These are phyloP conservation scores for Diphyllodes magnificus DNA, from an alignment of 2,113 vertebrate genomes.

Conservation along the genomic window DNA sequence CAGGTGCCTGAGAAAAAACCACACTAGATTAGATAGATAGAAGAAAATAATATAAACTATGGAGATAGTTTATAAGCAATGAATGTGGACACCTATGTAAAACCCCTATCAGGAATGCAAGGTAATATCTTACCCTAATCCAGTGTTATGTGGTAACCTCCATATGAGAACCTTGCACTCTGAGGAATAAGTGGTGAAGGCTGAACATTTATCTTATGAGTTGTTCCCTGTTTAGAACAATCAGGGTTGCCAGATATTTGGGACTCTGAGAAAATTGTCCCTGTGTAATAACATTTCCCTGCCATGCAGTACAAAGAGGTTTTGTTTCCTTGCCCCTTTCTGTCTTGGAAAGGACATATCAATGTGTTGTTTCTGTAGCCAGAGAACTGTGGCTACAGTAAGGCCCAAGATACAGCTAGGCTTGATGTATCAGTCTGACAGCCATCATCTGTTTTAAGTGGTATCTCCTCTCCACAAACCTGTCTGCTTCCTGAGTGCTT, in stretches of 20 bases:
- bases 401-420: neutral
- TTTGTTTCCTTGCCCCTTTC: neutral
- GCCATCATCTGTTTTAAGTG: neutral
- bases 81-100: neutral
- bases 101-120: neutral
- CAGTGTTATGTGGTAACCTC: neutral
- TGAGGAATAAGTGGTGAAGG: slow-evolving; percentile 12
- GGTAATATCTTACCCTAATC: neutral
- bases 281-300: neutral
- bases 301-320: neutral
- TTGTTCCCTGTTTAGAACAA: neutral
- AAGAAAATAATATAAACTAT: neutral
- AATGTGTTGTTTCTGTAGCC: neutral
- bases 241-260: neutral
- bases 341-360: neutral
- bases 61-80: neutral
- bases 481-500: neutral
- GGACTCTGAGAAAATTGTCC: neutral
- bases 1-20: neutral
- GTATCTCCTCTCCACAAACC: neutral
- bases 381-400: neutral
- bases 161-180: slow-evolving; percentile 16
- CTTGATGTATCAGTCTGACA: neutral
- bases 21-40: neutral
- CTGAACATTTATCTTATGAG: slow-evolving; percentile 28